Evolutionary conservation across 2,113 vertebrate genomes (phyloP).

Genomic region (Toxotes chatareus): DNA sequence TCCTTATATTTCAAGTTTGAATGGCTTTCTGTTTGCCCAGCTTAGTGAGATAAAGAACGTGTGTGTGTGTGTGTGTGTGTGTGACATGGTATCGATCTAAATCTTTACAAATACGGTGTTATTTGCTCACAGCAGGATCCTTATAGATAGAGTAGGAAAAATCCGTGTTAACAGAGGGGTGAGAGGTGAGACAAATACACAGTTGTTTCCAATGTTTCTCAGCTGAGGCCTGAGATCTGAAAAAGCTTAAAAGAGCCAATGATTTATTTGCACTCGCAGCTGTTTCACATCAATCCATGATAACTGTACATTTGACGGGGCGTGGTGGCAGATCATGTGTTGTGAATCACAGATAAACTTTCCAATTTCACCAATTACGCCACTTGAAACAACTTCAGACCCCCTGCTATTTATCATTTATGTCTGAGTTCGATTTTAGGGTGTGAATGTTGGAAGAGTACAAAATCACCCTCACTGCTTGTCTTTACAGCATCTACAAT

Average conservation of each 20-base stretch:
- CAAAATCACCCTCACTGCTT: slow-evolving; percentile 32
- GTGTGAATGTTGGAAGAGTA: slow-evolving; percentile 9
- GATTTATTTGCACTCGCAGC: slow-evolving; percentile 33
- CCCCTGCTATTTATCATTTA: slow-evolving; percentile 46
- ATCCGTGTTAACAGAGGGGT: slow-evolving; percentile 22
- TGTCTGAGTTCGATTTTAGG: slow-evolving; percentile 29
- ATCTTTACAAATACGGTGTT: slow-evolving; percentile 32
- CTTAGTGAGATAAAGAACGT: slow-evolving; percentile 30
- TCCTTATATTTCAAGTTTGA: slow-evolving; percentile 4
- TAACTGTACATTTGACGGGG: slow-evolving; percentile 8
- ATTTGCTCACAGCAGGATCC: slow-evolving; percentile 29
- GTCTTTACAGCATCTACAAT: slow-evolving; percentile 60
- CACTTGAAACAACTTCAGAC: background rate
- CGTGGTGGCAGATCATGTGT: background rate
- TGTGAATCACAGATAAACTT: slow-evolving; percentile 35
- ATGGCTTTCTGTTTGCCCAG: slow-evolving; percentile 4
- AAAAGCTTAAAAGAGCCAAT: slow-evolving; percentile 43
- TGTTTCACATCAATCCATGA: slow-evolving; percentile 39
- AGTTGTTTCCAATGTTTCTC: slow-evolving; percentile 35
- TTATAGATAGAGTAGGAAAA: slow-evolving; percentile 20
- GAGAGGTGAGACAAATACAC: slow-evolving; percentile 3
- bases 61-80: background rate
- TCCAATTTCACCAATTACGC: slow-evolving; percentile 35
- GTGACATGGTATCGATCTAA: slow-evolving; percentile 42
- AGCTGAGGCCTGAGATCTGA: slow-evolving; percentile 17